phyloP scores from a whole-genome alignment of 2,797 vertebrate species.

The Malacoctenus gilli region DNA sequence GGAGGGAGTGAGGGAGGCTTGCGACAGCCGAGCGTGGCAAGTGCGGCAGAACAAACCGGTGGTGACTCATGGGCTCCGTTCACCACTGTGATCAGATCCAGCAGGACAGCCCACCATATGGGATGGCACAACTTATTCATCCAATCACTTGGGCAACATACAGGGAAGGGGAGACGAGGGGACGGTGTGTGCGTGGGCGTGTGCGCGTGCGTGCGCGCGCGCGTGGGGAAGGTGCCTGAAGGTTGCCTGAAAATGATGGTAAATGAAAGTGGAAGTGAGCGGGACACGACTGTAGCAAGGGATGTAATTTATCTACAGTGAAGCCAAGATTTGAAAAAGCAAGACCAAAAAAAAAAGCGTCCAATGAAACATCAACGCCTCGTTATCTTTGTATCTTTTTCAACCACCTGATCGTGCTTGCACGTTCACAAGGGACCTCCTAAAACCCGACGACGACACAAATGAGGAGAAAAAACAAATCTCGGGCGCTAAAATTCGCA shows the following conservation, averaged over 20 bases:
- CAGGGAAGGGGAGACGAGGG: constrained; percentile 59
- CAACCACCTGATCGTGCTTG: too few relatives aligned
- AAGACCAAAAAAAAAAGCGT: too few relatives aligned
- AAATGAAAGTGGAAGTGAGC: constrained; percentile 58
- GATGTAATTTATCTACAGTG: constrained; percentile 38
- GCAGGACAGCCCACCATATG: constrained; percentile 83
- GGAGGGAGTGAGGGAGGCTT: constrained; percentile 58
- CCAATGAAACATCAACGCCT: too few relatives aligned
- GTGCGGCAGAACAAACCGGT: constrained; percentile 81
- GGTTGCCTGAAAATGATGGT: constrained; percentile 63
- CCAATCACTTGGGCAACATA: constrained; percentile 76
- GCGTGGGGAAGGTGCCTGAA: constrained; percentile 47
- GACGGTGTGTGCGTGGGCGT: constrained; percentile 35
- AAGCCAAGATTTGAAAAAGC: constrained; percentile 19
- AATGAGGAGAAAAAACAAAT: too few relatives aligned
- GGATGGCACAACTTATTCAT: constrained; percentile 83
- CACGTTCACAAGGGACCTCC: too few relatives aligned
- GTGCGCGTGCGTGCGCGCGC: constrained; percentile 22
- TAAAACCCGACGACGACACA: too few relatives aligned
- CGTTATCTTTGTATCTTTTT: too few relatives aligned
- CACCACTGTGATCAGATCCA: constrained; percentile 79
- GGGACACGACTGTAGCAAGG: constrained; percentile 40
- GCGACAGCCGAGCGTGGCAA: constrained; percentile 70
- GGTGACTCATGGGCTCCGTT: constrained; percentile 77
- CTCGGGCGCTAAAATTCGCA: constrained; percentile 41